A percentile compares a stretch with the other conserved stretches of the same genome.
Conservation (phyloP, 2,113 vertebrate species). For the Eolophus roseicapilla region DNA sequence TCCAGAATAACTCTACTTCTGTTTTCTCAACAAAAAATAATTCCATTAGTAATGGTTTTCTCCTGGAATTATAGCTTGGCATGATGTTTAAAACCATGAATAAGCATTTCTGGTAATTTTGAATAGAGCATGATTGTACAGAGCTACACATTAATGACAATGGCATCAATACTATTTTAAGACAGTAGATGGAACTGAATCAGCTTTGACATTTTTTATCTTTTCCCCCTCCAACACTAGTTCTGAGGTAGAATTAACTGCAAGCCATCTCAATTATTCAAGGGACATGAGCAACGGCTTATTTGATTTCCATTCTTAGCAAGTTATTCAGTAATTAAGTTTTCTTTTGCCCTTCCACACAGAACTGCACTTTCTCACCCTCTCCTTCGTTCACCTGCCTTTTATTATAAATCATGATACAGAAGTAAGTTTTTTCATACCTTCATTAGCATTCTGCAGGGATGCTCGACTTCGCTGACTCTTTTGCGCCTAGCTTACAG, state of each 20-base stretch:
- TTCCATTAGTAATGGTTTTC: background rate
- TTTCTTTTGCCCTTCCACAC: slow-evolving; percentile 14
- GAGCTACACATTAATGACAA: background rate
- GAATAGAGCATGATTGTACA: background rate
- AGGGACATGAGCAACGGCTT: background rate
- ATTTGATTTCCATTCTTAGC: background rate
- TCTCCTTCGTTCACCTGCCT: background rate
- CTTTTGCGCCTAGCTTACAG: background rate
- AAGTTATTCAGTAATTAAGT: slow-evolving; percentile 12
- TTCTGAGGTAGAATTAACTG: background rate
- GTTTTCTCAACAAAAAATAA: background rate
- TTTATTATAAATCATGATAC: background rate
- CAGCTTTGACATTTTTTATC: background rate
- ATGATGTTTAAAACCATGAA: background rate
- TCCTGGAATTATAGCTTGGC: background rate
- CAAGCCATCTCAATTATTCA: slow-evolving; percentile 21
- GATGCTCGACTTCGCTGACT: background rate
- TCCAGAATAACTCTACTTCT: background rate
- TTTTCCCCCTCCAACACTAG: background rate
- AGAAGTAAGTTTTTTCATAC: background rate
- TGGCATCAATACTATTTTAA: background rate
- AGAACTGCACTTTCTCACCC: background rate
- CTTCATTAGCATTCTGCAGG: background rate
- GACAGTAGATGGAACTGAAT: background rate
- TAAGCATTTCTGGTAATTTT: background rate